Evolutionary conservation across 2,113 vertebrate genomes (phyloP).

Genomic region (Ameiurus melas): DNA sequence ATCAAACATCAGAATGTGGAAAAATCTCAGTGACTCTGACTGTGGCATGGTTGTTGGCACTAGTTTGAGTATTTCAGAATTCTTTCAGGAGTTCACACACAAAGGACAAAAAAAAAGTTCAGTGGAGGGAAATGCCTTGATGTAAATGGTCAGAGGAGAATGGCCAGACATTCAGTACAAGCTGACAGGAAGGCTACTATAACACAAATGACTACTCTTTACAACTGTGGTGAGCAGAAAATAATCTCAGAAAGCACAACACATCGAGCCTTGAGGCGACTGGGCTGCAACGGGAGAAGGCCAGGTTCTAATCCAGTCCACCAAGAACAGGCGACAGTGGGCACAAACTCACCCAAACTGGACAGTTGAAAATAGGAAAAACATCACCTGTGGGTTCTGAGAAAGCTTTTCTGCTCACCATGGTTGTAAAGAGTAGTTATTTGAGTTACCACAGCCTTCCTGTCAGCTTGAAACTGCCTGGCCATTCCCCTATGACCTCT

Average conservation of each 20-base stretch:
- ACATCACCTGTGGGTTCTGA: not conserved
- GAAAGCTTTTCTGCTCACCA: not conserved
- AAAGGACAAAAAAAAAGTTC: not conserved
- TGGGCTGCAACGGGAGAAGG: not conserved
- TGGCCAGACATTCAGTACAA: not conserved
- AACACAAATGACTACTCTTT: not conserved
- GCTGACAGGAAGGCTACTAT: not conserved
- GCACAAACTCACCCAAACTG: not conserved
- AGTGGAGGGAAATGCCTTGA: not conserved
- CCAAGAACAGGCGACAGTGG: not conserved
- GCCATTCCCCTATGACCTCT: no score
- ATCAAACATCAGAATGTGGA: not conserved
- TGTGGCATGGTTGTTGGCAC: not conserved
- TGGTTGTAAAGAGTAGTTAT: not conserved
- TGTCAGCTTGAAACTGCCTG: not conserved
- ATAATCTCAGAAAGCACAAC: not conserved
- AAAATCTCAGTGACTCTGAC: not conserved
- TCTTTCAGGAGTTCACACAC: not conserved
- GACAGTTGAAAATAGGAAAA: not conserved
- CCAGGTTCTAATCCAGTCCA: not conserved
- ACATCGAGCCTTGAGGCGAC: not conserved
- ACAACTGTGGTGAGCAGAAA: not conserved
- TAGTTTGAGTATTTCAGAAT: not conserved
- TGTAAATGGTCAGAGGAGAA: not conserved
- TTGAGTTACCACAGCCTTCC: no score